phyloP scores from a whole-genome alignment of 2,113 vertebrate species.

The Hemibagrus wyckioides region DNA sequence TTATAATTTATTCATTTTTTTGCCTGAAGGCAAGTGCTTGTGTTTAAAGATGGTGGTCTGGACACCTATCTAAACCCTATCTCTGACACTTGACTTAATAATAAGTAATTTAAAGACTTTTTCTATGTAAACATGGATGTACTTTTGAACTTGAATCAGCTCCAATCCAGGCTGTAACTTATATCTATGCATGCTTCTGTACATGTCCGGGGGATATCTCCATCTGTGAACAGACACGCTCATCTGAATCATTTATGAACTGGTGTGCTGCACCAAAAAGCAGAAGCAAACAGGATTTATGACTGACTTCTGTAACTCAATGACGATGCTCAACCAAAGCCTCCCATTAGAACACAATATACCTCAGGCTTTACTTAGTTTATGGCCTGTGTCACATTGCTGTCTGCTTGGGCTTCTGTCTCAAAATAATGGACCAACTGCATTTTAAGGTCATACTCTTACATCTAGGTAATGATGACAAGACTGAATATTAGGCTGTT shows the following conservation, averaged over 20 bases:
- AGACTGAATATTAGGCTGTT: conserved; percentile 24
- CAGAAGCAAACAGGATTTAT: conserved; percentile 48
- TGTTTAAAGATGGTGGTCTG: neutral
- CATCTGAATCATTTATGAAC: conserved; percentile 59
- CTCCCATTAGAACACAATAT: conserved; percentile 46
- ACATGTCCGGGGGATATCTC: conserved; percentile 41
- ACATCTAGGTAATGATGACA: conserved; percentile 40
- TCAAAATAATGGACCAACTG: conserved; percentile 38
- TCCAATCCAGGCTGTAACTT: neutral
- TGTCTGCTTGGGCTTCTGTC: conserved; percentile 31
- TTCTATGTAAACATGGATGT: neutral
- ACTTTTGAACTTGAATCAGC: neutral
- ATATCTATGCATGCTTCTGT: neutral
- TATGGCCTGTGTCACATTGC: conserved; percentile 48
- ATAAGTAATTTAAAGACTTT: no score
- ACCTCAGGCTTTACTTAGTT: conserved; percentile 50
- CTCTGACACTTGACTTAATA: neutral
- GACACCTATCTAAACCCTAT: neutral
- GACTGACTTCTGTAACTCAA: conserved; percentile 46
- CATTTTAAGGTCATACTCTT: conserved; percentile 40
- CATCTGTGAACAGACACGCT: conserved; percentile 52
- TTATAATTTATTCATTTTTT: neutral
- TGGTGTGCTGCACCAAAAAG: conserved; percentile 30
- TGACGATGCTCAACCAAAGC: conserved; percentile 42
- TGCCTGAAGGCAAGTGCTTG: neutral